Percentiles rank a stretch among this genome's conserved stretches.
Conservation (phyloP, 2,888 invertebrate species). For the Silvanus unidentatus region DNA sequence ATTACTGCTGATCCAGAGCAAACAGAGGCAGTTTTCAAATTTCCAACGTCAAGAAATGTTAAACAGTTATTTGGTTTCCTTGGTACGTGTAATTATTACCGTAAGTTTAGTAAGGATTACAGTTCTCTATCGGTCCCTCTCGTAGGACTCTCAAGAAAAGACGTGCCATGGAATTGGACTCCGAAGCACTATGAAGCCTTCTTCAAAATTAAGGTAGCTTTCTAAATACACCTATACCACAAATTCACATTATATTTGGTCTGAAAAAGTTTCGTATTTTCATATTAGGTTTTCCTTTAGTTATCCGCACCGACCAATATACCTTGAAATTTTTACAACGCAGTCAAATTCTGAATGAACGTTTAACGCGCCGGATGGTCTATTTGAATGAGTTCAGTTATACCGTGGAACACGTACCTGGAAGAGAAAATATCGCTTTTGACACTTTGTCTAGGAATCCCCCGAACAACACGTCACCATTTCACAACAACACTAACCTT, state of each 20-base stretch:
- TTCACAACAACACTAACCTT: no score
- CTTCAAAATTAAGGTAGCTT: slow-evolving; percentile 13
- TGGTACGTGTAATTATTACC: slow-evolving; percentile 19
- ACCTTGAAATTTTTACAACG: slow-evolving; percentile 14
- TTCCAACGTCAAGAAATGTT: slow-evolving; percentile 11
- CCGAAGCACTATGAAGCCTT: slow-evolving; percentile 11
- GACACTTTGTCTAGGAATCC: slow-evolving; percentile 12
- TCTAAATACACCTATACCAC: slow-evolving; percentile 13
- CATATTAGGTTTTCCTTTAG: slow-evolving; percentile 8
- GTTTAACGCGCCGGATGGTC: slow-evolving; percentile 14
- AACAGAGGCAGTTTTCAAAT: slow-evolving; percentile 12
- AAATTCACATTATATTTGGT: slow-evolving; percentile 12
- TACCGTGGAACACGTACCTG: slow-evolving; percentile 11
- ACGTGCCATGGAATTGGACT: slow-evolving; percentile 14
- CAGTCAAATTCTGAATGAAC: no score
- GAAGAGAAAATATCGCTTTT: slow-evolving; percentile 13
- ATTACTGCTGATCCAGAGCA: slow-evolving; percentile 21
- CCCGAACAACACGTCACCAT: no score
- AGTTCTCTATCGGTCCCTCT: slow-evolving; percentile 13
- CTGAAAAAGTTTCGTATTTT: slow-evolving; percentile 13
- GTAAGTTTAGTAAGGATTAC: slow-evolving; percentile 14
- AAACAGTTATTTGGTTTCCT: slow-evolving; percentile 16
- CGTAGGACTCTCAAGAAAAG: slow-evolving; percentile 14
- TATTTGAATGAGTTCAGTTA: slow-evolving; percentile 12
- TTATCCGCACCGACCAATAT: slow-evolving; percentile 17